These are phyloP conservation scores for Drosophila tropicalis DNA, from an alignment of 1,140 invertebrate genomes.

Conservation along the genomic window DNA sequence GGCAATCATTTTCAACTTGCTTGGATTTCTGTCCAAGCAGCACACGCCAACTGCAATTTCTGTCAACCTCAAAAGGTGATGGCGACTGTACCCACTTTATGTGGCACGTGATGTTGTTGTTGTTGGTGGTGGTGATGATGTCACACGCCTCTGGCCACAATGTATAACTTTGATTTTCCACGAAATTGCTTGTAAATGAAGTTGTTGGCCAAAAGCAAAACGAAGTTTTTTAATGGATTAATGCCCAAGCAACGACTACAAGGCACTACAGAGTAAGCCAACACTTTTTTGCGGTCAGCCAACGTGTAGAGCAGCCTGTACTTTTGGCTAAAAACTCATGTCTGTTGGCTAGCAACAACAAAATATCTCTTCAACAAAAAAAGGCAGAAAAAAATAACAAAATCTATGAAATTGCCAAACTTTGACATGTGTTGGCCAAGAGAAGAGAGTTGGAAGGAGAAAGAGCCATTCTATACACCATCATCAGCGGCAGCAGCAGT, in stretches of 20 bases:
- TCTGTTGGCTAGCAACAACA: slow-evolving; percentile 23
- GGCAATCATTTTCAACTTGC: slow-evolving; percentile 52
- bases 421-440: slow-evolving; percentile 68
- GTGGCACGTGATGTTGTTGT: slow-evolving; percentile 54
- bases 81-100: slow-evolving; percentile 53
- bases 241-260: slow-evolving; percentile 19
- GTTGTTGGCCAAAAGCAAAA: slow-evolving; percentile 47
- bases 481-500: neutral
- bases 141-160: slow-evolving; percentile 65
- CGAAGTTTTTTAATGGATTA: slow-evolving; percentile 76
- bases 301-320: slow-evolving; percentile 39
- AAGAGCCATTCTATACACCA: no score
- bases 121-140: slow-evolving; percentile 54
- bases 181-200: slow-evolving; percentile 64
- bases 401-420: slow-evolving; percentile 68
- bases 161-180: slow-evolving; percentile 57
- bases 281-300: slow-evolving; percentile 35
- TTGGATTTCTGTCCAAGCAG: neutral
- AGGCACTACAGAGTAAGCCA: slow-evolving; percentile 7
- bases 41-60: slow-evolving; percentile 62
- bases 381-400: slow-evolving; percentile 21
- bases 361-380: neutral
- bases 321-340: slow-evolving; percentile 47
- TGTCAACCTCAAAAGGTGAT: slow-evolving; percentile 44
- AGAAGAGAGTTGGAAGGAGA: neutral